A percentile compares a stretch with the other conserved stretches of the same genome.
These are phyloP conservation scores for Dermatophagoides farinae DNA, from an alignment of 1,140 invertebrate genomes.

Conservation along the genomic window DNA sequence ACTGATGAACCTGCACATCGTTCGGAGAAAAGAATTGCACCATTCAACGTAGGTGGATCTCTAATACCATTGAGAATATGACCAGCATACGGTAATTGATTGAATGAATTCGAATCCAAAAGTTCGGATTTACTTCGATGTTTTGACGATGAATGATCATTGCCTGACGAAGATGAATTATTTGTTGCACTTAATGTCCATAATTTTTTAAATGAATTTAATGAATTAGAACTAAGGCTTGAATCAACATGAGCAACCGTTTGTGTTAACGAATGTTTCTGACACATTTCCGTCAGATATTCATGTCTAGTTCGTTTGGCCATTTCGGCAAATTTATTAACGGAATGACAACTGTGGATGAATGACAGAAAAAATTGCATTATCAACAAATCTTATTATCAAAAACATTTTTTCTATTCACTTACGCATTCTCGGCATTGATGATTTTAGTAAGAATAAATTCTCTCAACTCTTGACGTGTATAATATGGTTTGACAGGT, in stretches of 20 bases:
- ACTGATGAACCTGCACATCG: constrained; percentile 6
- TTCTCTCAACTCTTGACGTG: constrained; percentile 56
- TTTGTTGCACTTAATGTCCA: not conserved
- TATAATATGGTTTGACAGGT: constrained; percentile 36
- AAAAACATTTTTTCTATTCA: not conserved
- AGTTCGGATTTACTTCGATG: too few species aligned
- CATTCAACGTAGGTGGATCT: not conserved
- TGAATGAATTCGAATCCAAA: too few species aligned
- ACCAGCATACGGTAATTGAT: too few species aligned
- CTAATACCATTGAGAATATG: not conserved
- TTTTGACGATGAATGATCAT: too few species aligned
- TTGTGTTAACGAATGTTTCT: constrained; percentile 58
- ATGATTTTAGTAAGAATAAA: constrained; percentile 89
- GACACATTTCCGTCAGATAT: constrained; percentile 70
- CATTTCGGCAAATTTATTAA: constrained; percentile 89
- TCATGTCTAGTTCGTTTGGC: constrained; percentile 83
- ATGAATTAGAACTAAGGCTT: not conserved
- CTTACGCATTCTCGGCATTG: constrained; percentile 76
- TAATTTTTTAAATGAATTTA: constrained; percentile 34
- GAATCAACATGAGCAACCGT: constrained; percentile 38
- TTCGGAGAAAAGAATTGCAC: not conserved
- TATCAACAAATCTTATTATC: not conserved
- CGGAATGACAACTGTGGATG: constrained; percentile 43
- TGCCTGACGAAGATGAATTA: not conserved
- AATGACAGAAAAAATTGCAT: not conserved